phyloP scores from a whole-genome alignment of 2,888 invertebrate genomes.

The Troilus luridus region DNA sequence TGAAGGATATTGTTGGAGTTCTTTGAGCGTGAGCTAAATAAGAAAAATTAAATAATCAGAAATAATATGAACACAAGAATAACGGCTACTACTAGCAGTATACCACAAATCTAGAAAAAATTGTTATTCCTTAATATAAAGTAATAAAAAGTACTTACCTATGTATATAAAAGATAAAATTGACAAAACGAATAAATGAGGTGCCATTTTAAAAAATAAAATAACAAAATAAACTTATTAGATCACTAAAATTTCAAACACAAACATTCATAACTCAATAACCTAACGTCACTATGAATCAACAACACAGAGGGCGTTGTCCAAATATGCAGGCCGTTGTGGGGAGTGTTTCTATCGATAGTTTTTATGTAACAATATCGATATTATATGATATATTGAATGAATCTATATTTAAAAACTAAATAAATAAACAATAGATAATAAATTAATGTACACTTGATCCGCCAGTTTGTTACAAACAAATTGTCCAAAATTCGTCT shows the following conservation, averaged over 20 bases:
- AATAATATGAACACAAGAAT: neutral
- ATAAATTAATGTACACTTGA: too few relatives aligned
- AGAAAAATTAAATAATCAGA: neutral
- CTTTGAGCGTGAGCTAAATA: slow-evolving; percentile 76
- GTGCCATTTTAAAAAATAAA: slow-evolving; percentile 5
- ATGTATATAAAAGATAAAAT: neutral
- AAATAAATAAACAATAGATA: too few relatives aligned
- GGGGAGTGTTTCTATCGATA: too few relatives aligned
- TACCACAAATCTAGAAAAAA: neutral
- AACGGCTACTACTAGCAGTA: neutral
- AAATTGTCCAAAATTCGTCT: too few relatives aligned
- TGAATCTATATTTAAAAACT: too few relatives aligned
- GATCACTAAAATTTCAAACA: neutral
- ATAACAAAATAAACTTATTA: neutral
- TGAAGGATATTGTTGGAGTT: slow-evolving; percentile 91
- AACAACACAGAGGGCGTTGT: slow-evolving; percentile 56
- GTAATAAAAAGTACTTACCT: neutral
- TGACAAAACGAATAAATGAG: neutral
- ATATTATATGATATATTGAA: too few relatives aligned
- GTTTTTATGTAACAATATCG: too few relatives aligned
- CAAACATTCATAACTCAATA: neutral
- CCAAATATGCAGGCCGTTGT: slow-evolving; percentile 30
- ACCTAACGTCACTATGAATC: slow-evolving; percentile 44
- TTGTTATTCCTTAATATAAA: neutral
- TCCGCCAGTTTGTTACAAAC: too few relatives aligned